phyloP scores from a whole-genome alignment of 2,888 invertebrate genomes.

The Meteorus cinctellus region DNA sequence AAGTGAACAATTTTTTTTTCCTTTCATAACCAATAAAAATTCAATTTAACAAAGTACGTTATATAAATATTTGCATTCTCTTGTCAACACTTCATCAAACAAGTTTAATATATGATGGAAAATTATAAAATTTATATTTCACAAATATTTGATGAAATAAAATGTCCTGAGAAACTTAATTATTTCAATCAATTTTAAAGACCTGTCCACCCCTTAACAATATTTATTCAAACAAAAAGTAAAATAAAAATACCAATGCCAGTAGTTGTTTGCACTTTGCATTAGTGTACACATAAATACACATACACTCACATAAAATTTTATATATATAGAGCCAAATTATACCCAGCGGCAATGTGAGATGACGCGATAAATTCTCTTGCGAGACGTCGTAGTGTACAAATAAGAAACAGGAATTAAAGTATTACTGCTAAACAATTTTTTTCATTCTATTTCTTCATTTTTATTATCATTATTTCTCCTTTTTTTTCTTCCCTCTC shows the following conservation, averaged over 20 bases:
- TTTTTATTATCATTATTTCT: background rate
- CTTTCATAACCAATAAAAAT: too few species aligned
- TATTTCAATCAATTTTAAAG: too few species aligned
- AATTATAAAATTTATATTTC: too few species aligned
- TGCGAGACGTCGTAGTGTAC: background rate
- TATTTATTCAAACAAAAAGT: background rate
- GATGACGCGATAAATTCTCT: constrained; percentile 37
- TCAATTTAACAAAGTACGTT: too few species aligned
- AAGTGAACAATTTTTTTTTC: too few species aligned
- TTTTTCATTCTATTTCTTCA: constrained; percentile 5
- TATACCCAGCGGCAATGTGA: constrained; percentile 37
- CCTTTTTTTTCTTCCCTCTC: background rate
- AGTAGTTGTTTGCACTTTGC: constrained; percentile 31
- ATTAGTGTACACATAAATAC: background rate
- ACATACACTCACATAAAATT: constrained; percentile 19
- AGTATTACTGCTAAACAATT: constrained; percentile 26
- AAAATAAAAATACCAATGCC: background rate
- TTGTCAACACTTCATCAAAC: too few species aligned
- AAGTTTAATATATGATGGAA: too few species aligned
- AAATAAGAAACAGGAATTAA: constrained; percentile 37
- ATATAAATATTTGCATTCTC: too few species aligned
- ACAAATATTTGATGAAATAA: too few species aligned
- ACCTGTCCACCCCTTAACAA: background rate
- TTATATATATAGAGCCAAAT: constrained; percentile 29
- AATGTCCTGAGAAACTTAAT: too few species aligned